Evolutionary conservation across 2,113 vertebrate species (phyloP), one percentile per base, ranked within the genome.

Genomic region (Actinemys pallida): DNA sequence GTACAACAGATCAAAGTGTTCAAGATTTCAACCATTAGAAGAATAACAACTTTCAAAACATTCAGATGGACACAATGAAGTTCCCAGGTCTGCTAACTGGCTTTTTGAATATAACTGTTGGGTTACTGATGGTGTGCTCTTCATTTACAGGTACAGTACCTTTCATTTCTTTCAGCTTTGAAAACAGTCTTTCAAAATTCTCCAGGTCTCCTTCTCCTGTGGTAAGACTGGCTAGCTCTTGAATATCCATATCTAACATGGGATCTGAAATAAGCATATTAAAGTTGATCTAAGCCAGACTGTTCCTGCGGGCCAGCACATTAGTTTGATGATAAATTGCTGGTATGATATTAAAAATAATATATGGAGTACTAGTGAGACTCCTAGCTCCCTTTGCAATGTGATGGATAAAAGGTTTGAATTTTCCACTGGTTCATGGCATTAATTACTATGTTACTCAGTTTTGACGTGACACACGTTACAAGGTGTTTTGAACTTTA

Each of bases 101-200:
- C 42, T 78, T 72, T 69, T 72, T 39, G n/a, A 69, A 52, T 24
- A 50, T 24, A 14, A 16, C 16, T 13, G 27, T 9, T 49, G 47
- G 25, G 13, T 24, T 27, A 54, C 0, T 56, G 45, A 82, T 3
- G 56, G 5, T 2, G 52, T n/a, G 87, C 86, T 6, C 0, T 0
- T 6, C 72, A 27, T 86, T 42, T 76, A 47, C 45, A 6, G 54
- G 2, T 10, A 10, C 0, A 0, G 89, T 98, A 99, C 99, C 99
- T 99, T 99, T 99, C 99, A 99, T 99, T 97, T 99, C 99, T 95
- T 99, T 99, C 92, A 99, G 98, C 98, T 99, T 99, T 78, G 99
- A 99, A 89, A 99, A 99, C 0, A 99, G 98, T 72, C 99, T 98
- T 87, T 99, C 99, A 56, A 99, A 99, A 97, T 99, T 99, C 94